A percentile compares a stretch with the other conserved stretches of the same genome.
Evolutionary conservation across 2,797 vertebrate genomes (phyloP).

Genomic region (Botia kubotai): DNA sequence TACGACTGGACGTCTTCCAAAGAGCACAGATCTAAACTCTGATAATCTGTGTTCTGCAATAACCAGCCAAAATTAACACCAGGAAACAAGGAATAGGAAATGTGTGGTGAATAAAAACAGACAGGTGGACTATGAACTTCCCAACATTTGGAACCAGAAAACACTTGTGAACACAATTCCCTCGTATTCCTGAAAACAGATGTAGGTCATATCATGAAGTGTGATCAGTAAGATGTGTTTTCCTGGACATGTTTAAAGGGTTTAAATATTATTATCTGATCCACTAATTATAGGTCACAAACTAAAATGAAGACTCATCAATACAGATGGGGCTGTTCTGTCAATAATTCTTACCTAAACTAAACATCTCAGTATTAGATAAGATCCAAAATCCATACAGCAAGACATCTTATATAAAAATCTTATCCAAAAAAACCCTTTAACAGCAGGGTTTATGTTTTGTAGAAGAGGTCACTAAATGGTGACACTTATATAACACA

Average conservation of each 20-base stretch:
- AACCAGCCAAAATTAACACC: not conserved
- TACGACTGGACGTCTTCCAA: slow-evolving; percentile 34
- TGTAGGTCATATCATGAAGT: not conserved
- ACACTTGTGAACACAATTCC: not conserved
- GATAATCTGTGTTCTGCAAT: slow-evolving; percentile 36
- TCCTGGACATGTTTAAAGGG: not conserved
- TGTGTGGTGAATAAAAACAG: not conserved
- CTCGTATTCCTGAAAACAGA: not conserved
- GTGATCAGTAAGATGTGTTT: not conserved
- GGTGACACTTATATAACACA: slow-evolving; percentile 66
- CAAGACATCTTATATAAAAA: not conserved
- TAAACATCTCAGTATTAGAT: not conserved
- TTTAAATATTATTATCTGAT: not conserved
- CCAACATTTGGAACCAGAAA: not conserved
- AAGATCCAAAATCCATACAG: not conserved
- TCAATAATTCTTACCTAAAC: not conserved
- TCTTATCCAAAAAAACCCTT: not conserved
- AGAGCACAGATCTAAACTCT: slow-evolving; percentile 10
- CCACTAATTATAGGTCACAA: not conserved
- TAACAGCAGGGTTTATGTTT: slow-evolving; percentile 53
- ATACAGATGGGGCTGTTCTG: not conserved
- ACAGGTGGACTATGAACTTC: slow-evolving; percentile 5
- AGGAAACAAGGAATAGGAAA: slow-evolving; percentile 3
- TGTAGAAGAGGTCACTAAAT: slow-evolving; percentile 47
- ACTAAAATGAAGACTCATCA: not conserved